phyloP scores from a whole-genome alignment of 2,797 vertebrate genomes.

The Enteromius thamalakanensis region DNA sequence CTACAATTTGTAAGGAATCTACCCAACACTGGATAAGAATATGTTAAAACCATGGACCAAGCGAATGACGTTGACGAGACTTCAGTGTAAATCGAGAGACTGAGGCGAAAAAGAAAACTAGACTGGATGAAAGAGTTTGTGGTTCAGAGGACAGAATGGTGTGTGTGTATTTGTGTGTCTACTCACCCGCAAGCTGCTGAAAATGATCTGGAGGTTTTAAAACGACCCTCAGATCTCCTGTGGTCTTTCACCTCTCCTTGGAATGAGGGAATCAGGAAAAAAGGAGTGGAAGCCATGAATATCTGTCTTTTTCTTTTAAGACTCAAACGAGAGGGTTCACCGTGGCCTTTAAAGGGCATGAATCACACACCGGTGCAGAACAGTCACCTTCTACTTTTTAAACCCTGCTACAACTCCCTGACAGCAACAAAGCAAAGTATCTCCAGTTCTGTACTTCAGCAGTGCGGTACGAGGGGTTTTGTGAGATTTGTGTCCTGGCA shows the following conservation, averaged over 20 bases:
- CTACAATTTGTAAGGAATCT: background rate
- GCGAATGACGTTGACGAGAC: background rate
- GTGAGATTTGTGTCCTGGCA: conserved; percentile 32
- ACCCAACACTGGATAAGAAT: background rate
- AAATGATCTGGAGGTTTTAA: conserved; percentile 40
- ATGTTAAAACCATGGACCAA: background rate
- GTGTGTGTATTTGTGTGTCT: conserved; percentile 20
- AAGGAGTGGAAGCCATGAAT: conserved; percentile 18
- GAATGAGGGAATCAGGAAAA: conserved; percentile 5
- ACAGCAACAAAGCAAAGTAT: conserved; percentile 12
- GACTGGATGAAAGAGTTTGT: conserved; percentile 13
- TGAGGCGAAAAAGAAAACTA: background rate
- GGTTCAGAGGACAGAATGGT: conserved; percentile 15
- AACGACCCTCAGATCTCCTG: conserved; percentile 27
- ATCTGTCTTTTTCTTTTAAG: conserved; percentile 17
- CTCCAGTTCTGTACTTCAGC: background rate
- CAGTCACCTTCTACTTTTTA: conserved; percentile 34
- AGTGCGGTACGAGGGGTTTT: background rate
- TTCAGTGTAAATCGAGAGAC: conserved; percentile 1
- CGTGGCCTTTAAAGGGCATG: conserved; percentile 36
- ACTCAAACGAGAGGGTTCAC: conserved; percentile 18
- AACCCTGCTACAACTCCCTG: conserved; percentile 18
- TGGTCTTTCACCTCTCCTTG: conserved; percentile 40
- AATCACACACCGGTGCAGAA: conserved; percentile 31
- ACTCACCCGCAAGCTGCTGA: conserved; percentile 10